Evolutionary conservation across 2,888 invertebrate species (phyloP), one percentile per base, ranked within the genome.

Genomic region (Hydrotaea cyrtoneurina): DNA sequence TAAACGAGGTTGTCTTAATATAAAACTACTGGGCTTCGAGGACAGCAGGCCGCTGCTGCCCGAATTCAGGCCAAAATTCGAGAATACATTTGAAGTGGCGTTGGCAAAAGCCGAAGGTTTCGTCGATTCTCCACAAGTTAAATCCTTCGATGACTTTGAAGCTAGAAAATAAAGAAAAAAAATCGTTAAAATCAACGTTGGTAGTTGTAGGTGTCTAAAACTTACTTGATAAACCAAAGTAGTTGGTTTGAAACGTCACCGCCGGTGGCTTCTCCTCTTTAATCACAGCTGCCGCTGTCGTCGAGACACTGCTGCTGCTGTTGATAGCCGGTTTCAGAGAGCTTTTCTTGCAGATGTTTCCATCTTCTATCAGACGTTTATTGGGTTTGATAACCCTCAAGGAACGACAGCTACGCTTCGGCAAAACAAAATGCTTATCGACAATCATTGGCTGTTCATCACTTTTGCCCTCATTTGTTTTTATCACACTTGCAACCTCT

Each of bases 361-460:
- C 94, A 83, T 94, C 94, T 89, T 96, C 96, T 78, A 96, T 94
- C 89, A 97, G 96, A 87, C 96, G 94, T 92, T 97, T 97, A 90
- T 97, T 97, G 55, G 97, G 97, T 91, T 96, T 97, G 76, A 97
- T 97, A 59, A 97, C 96, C 87, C 97, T 94, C 5, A 97, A 97
- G 57, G 97, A 97, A 91, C 97, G 96, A 17, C 95, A 96, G 93
- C 97, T 97, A 88, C 96, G 94, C 66, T 95, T 94, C 19, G 97
- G 97, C 85, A 97, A 92, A 43, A 96, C 94, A 93, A 97, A 97
- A 91, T 90, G 89, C 43, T 90, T 91, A 73, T 91, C 91, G 78
- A 90, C 87, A 59, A 89, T 88, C 80, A 91, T 87, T 81, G 89
- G 89, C 19, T 88, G 87, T 11, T 85, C 71, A 0, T 86, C 87